Evolutionary conservation across 2,888 invertebrate genomes (phyloP).

Genomic region (Entomobrya proxima): DNA sequence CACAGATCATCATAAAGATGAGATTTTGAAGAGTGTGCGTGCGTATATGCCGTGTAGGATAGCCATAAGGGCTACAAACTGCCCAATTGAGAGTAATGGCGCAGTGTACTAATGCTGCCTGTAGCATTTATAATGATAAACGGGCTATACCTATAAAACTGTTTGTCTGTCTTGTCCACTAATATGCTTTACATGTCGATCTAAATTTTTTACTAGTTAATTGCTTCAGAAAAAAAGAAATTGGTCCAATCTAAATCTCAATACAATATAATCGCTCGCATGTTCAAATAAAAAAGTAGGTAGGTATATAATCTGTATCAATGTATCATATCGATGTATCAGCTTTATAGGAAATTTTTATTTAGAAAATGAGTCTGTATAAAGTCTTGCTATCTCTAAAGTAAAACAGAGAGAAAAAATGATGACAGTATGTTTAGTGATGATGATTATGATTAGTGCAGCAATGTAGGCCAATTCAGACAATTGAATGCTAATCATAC

Average conservation of each 20-base stretch:
- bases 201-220: constrained; percentile 60
- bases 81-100: constrained; percentile 15
- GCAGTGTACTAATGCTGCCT: neutral
- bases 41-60: neutral
- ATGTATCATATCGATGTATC: too few species aligned
- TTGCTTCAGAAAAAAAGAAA: constrained; percentile 39
- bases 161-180: neutral
- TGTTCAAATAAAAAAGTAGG: too few species aligned
- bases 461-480: constrained; percentile 58
- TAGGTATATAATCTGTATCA: too few species aligned
- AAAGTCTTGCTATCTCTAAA: neutral
- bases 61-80: neutral
- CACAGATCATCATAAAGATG: neutral
- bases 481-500: constrained; percentile 56
- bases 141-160: too few species aligned
- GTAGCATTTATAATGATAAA: neutral
- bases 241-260: constrained; percentile 18
- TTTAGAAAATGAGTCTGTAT: too few species aligned
- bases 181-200: constrained; percentile 44
- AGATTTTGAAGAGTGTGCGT: neutral
- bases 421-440: constrained; percentile 29
- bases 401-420: neutral
- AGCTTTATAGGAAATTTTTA: too few species aligned
- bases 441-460: constrained; percentile 26
- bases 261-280: too few species aligned